phyloP scores from a whole-genome alignment of 2,888 invertebrate species.

The Aplocera efformata region DNA sequence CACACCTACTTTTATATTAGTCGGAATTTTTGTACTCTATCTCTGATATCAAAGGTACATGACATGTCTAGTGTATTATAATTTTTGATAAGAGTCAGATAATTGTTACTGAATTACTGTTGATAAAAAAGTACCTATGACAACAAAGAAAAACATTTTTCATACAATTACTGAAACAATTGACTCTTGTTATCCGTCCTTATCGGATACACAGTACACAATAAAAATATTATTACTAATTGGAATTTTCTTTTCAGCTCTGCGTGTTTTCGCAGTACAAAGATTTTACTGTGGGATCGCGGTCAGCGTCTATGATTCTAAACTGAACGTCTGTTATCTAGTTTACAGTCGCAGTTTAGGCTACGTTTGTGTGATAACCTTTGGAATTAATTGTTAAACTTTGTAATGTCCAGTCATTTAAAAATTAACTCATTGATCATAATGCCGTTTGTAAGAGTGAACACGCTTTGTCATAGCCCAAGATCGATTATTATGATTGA shows the following conservation, averaged over 20 bases:
- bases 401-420: background rate
- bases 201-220: no score
- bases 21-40: background rate
- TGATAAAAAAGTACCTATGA: constrained; percentile 16
- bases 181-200: no score
- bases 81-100: constrained; percentile 23
- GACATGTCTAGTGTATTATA: constrained; percentile 21
- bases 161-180: no score
- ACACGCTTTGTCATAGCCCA: no score
- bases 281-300: constrained; percentile 93
- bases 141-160: no score
- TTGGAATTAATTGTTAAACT: constrained; percentile 10
- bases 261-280: constrained; percentile 96
- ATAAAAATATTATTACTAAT: no score
- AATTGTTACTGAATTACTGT: constrained; percentile 17
- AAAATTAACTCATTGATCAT: no score
- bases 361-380: constrained; percentile 12
- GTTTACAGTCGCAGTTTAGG: constrained; percentile 25
- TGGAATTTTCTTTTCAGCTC: constrained; percentile 82
- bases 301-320: constrained; percentile 85
- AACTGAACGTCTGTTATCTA: constrained; percentile 62
- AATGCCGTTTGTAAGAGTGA: no score
- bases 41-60: constrained; percentile 24
- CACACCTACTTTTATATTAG: no score
- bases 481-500: no score